A percentile compares a stretch with the other conserved stretches of the same genome.
Conservation (phyloP, 2,888 invertebrate species). For the Congeria kusceri region DNA sequence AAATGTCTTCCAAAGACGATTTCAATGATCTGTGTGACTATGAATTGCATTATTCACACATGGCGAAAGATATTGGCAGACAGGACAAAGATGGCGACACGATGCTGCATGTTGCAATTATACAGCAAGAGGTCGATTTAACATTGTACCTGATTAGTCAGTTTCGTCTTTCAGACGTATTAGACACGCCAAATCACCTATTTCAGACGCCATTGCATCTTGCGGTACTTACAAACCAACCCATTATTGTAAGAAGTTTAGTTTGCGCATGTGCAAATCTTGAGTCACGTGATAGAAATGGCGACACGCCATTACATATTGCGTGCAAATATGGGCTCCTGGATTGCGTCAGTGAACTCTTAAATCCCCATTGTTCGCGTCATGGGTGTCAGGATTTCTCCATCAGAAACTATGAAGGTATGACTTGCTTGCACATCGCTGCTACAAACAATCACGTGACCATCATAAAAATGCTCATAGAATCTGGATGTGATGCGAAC, state of each 20-base stretch:
- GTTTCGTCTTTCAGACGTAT: neutral
- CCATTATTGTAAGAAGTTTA: slow-evolving; percentile 25
- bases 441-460: slow-evolving; percentile 28
- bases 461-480: slow-evolving; percentile 40
- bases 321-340: slow-evolving; percentile 41
- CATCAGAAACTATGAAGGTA: slow-evolving; percentile 51
- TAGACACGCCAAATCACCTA: slow-evolving; percentile 28
- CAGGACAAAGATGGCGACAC: slow-evolving; percentile 50
- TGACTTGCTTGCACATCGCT: slow-evolving; percentile 46
- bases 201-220: slow-evolving; percentile 50
- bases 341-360: slow-evolving; percentile 23
- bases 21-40: too few relatives aligned
- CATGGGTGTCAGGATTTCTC: slow-evolving; percentile 48
- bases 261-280: slow-evolving; percentile 44
- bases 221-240: slow-evolving; percentile 39
- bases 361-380: slow-evolving; percentile 43
- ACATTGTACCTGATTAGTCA: slow-evolving; percentile 16
- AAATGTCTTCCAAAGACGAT: too few relatives aligned
- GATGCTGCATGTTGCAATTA: slow-evolving; percentile 36
- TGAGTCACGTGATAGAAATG: slow-evolving; percentile 36
- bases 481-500: slow-evolving; percentile 49
- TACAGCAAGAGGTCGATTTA: slow-evolving; percentile 22
- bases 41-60: too few relatives aligned
- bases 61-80: neutral
- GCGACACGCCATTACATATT: slow-evolving; percentile 47